Conservation (phyloP, 2,113 vertebrate genomes). For the Rhinolophus sinicus region DNA sequence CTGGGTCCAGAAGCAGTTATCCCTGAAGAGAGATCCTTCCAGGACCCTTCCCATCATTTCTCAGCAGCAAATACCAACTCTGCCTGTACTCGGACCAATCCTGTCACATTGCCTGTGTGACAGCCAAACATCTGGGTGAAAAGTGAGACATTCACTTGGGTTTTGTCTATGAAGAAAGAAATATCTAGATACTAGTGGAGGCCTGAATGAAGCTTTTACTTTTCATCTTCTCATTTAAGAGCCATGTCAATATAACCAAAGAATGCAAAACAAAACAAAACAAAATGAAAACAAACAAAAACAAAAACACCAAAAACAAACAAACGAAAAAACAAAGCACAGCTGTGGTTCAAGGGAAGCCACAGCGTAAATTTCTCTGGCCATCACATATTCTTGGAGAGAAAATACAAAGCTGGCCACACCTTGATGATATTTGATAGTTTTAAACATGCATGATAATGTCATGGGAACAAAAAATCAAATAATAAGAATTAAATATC, state of each 20-base stretch:
- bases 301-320: too few species aligned
- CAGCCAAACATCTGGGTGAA: background rate
- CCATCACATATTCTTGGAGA: background rate
- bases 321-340: background rate
- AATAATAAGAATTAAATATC: background rate
- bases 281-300: too few species aligned
- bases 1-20: background rate
- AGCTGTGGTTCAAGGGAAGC: background rate
- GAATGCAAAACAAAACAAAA: too few species aligned
- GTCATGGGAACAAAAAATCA: background rate
- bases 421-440: background rate
- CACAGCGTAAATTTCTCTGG: background rate
- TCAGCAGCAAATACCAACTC: background rate
- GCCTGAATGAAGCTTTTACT: background rate
- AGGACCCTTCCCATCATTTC: background rate
- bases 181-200: background rate
- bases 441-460: background rate
- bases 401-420: background rate
- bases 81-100: rapidly evolving
- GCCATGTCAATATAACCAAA: background rate
- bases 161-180: background rate
- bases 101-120: background rate
- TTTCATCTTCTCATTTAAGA: background rate
- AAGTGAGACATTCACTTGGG: background rate
- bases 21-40: background rate